These are phyloP conservation scores for Brachionus rotundiformis DNA, from an alignment of 1,140 invertebrate species.

Conservation along the genomic window DNA sequence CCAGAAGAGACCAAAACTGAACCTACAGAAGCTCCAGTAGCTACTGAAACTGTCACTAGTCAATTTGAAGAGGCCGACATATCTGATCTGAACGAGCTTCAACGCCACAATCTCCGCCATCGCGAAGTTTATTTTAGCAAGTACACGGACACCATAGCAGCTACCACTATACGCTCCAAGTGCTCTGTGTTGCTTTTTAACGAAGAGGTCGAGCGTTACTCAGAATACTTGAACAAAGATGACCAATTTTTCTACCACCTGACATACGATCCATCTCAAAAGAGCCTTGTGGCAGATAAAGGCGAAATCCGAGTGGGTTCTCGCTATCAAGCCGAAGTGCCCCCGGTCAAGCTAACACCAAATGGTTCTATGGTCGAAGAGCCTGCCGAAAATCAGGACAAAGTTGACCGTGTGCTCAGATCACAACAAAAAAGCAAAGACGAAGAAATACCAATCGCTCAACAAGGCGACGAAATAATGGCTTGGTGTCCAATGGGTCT, in stretches of 20 bases:
- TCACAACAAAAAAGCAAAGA: conserved; percentile 63
- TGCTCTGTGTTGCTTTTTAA: conserved; percentile 96
- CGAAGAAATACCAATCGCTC: conserved; percentile 70
- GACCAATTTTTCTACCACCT: conserved; percentile 99
- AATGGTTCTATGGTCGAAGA: conserved; percentile 44
- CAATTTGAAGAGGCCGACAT: conserved; percentile 54
- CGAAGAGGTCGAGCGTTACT: conserved; percentile 84
- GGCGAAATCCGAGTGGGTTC: conserved; percentile 85
- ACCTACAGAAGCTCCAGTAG: conserved; percentile 26
- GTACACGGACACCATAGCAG: conserved; percentile 91
- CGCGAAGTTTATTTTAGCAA: conserved; percentile 95
- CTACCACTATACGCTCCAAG: conserved; percentile 97
- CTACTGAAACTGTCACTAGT: not conserved
- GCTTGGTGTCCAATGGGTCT: conserved; percentile 78
- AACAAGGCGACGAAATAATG: conserved; percentile 72
- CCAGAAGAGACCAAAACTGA: conserved; percentile 55
- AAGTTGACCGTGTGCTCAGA: conserved; percentile 52
- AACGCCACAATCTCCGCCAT: conserved; percentile 89
- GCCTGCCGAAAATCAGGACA: conserved; percentile 52
- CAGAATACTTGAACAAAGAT: conserved; percentile 20
- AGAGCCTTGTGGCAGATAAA: conserved; percentile 96
- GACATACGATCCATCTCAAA: conserved; percentile 97
- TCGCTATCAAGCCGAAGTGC: conserved; percentile 87
- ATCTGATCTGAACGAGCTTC: conserved; percentile 66
- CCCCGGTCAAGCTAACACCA: conserved; percentile 53